Percentiles rank a stretch among this genome's conserved stretches.
phyloP scores from a whole-genome alignment of 2,797 vertebrate species.

The Euthynnus affinis region DNA sequence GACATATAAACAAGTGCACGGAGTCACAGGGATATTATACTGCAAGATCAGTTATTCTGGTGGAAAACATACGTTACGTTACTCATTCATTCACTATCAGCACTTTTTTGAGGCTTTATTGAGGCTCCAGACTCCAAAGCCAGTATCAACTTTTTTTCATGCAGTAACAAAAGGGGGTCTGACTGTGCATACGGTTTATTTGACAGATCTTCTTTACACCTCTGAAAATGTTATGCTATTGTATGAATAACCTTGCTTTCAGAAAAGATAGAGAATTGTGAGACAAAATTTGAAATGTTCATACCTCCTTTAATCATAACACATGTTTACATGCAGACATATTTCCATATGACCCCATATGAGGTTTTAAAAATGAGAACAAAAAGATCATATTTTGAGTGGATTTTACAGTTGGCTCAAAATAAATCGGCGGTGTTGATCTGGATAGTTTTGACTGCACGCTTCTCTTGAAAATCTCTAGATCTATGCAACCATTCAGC shows the following conservation, averaged over 20 bases:
- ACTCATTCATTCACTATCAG: too few species aligned
- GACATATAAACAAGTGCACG: too few species aligned
- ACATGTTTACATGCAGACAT: too few species aligned
- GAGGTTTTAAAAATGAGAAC: not conserved
- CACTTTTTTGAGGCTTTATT: not conserved
- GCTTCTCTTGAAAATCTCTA: not conserved
- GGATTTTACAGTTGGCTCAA: not conserved
- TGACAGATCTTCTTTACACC: too few species aligned
- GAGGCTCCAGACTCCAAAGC: not conserved
- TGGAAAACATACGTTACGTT: too few species aligned
- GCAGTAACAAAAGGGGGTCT: not conserved
- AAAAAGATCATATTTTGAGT: not conserved
- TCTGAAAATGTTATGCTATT: too few species aligned
- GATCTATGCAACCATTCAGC: conserved; percentile 16
- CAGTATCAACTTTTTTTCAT: not conserved
- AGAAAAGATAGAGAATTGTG: too few species aligned
- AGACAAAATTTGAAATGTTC: not conserved
- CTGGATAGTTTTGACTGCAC: not conserved
- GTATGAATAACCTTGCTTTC: too few species aligned
- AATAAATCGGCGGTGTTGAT: not conserved
- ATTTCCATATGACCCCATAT: not conserved
- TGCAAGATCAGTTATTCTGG: too few species aligned
- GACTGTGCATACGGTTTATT: too few species aligned
- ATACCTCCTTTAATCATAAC: not conserved
- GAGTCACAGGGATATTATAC: too few species aligned